phyloP scores from a whole-genome alignment of 2,797 vertebrate species.

The Pipistrellus nathusii region DNA sequence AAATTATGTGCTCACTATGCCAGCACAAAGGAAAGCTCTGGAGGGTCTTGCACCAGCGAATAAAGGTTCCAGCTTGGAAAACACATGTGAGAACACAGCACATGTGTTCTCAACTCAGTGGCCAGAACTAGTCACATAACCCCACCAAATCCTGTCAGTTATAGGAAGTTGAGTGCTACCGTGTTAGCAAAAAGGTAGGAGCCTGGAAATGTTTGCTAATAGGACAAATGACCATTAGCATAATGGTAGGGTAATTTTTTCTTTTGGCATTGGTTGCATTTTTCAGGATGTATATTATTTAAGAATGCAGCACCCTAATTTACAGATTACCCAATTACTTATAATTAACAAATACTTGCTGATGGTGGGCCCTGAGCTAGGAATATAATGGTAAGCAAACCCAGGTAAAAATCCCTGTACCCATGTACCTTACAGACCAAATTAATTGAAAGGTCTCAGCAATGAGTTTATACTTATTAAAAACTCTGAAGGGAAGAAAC shows the following conservation, averaged over 20 bases:
- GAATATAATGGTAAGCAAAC: neutral
- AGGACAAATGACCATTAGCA: neutral
- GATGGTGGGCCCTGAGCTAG: neutral
- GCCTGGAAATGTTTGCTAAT: neutral
- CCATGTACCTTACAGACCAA: neutral
- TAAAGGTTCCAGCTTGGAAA: neutral
- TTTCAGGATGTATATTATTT: neutral
- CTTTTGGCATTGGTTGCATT: neutral
- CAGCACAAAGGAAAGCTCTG: neutral
- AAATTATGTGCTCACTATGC: neutral
- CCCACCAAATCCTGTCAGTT: neutral
- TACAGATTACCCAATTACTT: neutral
- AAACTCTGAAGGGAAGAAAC: neutral
- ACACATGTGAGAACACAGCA: neutral
- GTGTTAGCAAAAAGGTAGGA: neutral
- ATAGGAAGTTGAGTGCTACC: neutral
- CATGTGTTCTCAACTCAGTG: neutral
- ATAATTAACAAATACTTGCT: neutral
- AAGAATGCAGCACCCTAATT: neutral
- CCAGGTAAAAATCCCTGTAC: neutral
- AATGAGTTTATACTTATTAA: neutral
- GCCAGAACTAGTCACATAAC: neutral
- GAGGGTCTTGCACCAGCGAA: neutral
- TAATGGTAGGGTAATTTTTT: neutral
- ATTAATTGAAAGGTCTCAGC: neutral